Evolutionary conservation across 2,888 invertebrate genomes (phyloP), one percentile per base, ranked within the genome.

Genomic region (Syritta pipiens): DNA sequence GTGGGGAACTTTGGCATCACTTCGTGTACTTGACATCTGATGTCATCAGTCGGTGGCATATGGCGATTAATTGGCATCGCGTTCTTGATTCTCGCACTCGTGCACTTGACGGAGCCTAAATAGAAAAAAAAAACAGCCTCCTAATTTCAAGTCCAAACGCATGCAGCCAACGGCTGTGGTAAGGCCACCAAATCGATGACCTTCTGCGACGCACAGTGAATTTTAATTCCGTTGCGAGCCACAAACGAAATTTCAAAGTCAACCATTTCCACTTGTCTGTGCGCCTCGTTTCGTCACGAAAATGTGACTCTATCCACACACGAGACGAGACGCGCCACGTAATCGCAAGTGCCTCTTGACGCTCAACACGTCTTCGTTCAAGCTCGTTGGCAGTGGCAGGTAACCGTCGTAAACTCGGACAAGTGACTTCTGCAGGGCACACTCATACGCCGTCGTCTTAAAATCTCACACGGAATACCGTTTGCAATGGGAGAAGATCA

Each of bases 151-250:
- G 44, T 55, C 53, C 35, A 24, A 37, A 40, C 37, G 28, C 46
- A 48, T 68, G n/a, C 14, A 22, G 37, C 28, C 49, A 40, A 32
- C 20, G 30, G 14, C 37, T 9, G 59, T 12, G 44, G 44, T 28
- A 44, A 53, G 22, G 51, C 53, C 53, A 26, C 35, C 37, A 51
- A 35, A 24, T 24, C 44, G 40, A 46, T 46, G 69, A 60, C 60
- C 69, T 69, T 69, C 60, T 14, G 51, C 51, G 46, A 69, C 69
- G 69, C 51, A 69, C 60, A 35, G 44, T 69, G 69, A 69, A 69
- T 69, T 60, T 46, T 44, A 69, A 49, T 60, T 46, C 49, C 32
- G 17, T 22, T n/a, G n/a, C n/a, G n/a, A n/a, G n/a, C n/a, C n/a
- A n/a, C n/a, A n/a, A n/a, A 20, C 46, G 26, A 14, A 32, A 26